phyloP scores from a whole-genome alignment of 2,888 invertebrate genomes.

The Orthosia cruda region DNA sequence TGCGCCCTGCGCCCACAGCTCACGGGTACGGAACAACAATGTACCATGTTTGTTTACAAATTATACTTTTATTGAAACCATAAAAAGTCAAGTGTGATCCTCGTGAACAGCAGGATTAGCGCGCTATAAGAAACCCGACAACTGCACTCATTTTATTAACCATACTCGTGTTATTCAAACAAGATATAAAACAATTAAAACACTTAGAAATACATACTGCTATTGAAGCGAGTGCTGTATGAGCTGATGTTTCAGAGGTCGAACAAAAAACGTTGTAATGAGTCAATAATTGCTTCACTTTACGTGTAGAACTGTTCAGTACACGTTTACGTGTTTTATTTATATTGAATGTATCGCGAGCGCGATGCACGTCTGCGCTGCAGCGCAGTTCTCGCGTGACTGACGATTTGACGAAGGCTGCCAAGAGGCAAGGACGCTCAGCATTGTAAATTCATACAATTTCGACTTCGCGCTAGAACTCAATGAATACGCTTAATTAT shows the following conservation, averaged over 20 bases:
- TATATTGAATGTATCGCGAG: background rate
- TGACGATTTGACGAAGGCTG: conserved; percentile 45
- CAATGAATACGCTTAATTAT: conserved; percentile 49
- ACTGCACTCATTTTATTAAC: conserved; percentile 54
- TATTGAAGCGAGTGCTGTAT: conserved; percentile 37
- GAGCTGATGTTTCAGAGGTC: conserved; percentile 42
- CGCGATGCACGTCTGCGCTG: conserved; percentile 52
- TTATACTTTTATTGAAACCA: conserved; percentile 63
- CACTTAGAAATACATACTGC: conserved; percentile 53
- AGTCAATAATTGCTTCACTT: conserved; percentile 47
- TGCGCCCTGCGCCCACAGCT: conserved; percentile 1
- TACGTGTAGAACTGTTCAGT: conserved; percentile 24
- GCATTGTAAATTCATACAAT: conserved; percentile 50
- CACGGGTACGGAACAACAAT: background rate
- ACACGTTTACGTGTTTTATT: conserved; percentile 41
- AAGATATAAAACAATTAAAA: conserved; percentile 24
- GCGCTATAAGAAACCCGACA: conserved; percentile 62
- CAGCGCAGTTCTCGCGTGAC: conserved; percentile 65
- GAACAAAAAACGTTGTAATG: conserved; percentile 49
- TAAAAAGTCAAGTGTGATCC: conserved; percentile 57
- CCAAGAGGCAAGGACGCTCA: conserved; percentile 64
- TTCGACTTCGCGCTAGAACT: conserved; percentile 33
- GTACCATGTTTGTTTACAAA: conserved; percentile 50
- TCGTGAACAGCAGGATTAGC: conserved; percentile 58
- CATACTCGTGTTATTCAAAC: conserved; percentile 32